Base-by-base conservation (phyloP, 30 jellyfish, hydroid and myxozoan species). In the Catostylus mosaicus region DNA sequence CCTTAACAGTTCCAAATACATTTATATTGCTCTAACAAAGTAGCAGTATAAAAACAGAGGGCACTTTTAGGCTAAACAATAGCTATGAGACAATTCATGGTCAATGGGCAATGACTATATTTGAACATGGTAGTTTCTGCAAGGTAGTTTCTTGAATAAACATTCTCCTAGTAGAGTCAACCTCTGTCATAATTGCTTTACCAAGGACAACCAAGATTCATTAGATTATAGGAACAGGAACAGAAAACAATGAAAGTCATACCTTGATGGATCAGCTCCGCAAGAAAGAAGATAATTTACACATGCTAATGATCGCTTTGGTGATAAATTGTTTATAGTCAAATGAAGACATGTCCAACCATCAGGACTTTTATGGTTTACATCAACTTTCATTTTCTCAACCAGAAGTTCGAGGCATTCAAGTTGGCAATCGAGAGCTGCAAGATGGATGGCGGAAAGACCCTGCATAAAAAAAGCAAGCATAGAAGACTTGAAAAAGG, bases 251-350 rank as follows among this genome's bases (percentile, higher is more conserved):
- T 19, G 16, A 16, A 50, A 16, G 24, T 3, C 19, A 50, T 50
- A 83, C 95, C 88, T 69, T 61, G 95, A 85, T 4, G 95, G 84
- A 52, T 85, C 86, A 29, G 95, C 95, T n/a, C 95, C 95, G 30
- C 26, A 67, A 47, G 38, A 23, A 47, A 85, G 68, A 20, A 85
- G 89, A 50, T 59, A 85, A 11, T 73, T 30, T 3, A 62, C 78
- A 64, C 95, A 85, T 10, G 60, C 60, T 7, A 85, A 50, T 37
- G 95, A 85, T 60, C 50, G 52, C 67, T 73, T 63, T 65, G 86
- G 83, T 8, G 20, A 36, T 38, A 80, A 26, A 50, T 73, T 85
- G 63, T 85, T 85, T 52, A 85, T 74, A 3, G 84, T 80, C 60
- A 85, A 54, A 51, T 85, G 95, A 4, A 85, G 89, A 0, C 84